Evolutionary conservation across 2,113 vertebrate species (phyloP), one percentile per base, ranked within the genome.

Genomic region (Lates calcarifer): DNA sequence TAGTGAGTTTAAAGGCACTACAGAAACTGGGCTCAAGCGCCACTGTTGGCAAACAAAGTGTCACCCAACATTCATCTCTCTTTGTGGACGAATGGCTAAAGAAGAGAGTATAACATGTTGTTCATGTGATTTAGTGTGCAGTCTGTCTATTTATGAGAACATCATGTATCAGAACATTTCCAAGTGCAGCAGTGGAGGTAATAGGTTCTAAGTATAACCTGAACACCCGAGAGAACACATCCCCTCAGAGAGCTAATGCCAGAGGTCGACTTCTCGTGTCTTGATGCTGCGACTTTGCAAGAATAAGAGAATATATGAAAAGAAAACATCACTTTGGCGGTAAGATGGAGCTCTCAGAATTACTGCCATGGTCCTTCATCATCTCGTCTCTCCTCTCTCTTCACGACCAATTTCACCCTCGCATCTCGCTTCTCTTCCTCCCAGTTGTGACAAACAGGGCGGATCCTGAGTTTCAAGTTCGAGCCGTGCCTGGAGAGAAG

Each of bases 361-460:
- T 41, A 43, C 86, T 68, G 74, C 62, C 77, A 73, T 53, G 68
- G 72, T 73, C 60, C 82, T 86, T 88, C 71, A 83, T 90, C 86
- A 55, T 82, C 75, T 89, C 31, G 70, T 51, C 68, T 51, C 77
- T 64, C 61, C 69, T 29, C 53, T 83, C 73, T 73, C 85, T 84
- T 87, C 83, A 83, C 77, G 66, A 68, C 77, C 81, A 73, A 77
- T 85, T 87, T 88, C 87, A 81, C 64, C 49, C 89, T 69, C 69
- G 28, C 82, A 77, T 88, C 77, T 88, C 83, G 29, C 75, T 69
- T 51, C 57, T 72, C 58, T 57, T 57, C 83, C 73, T 29, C 39
- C 10, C 24, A 56, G 69, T 72, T 33, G 70, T 86, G 87, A 89
- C 87, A 84, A 79, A 81, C 66, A 47, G 73, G n/a, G 61, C 24